Percentiles rank a stretch among this genome's conserved stretches.
phyloP scores from a whole-genome alignment of 1,140 invertebrate species.

The Philotrypesis tridentata region DNA sequence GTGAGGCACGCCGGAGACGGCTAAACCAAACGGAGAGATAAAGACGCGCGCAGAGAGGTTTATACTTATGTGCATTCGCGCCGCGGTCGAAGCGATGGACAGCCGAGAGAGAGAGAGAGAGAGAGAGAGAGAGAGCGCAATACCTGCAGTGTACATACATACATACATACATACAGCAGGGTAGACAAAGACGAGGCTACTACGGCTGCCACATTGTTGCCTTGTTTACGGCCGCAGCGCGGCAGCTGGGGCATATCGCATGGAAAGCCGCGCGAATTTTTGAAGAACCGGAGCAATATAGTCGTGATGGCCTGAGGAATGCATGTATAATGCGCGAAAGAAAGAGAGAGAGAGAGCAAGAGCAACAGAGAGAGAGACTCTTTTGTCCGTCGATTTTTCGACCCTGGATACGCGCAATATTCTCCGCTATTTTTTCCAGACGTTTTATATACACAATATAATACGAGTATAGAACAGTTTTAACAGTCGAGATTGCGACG shows the following conservation, averaged over 20 bases:
- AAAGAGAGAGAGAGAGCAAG: too few relatives aligned
- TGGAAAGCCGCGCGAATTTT: background rate
- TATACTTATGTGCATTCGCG: too few relatives aligned
- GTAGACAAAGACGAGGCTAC: constrained; percentile 11
- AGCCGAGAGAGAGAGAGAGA: too few relatives aligned
- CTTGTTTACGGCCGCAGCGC: background rate
- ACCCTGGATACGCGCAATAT: too few relatives aligned
- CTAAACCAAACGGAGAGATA: too few relatives aligned
- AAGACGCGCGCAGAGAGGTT: too few relatives aligned
- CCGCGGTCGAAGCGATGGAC: background rate
- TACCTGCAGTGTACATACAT: background rate
- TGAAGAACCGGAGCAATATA: background rate
- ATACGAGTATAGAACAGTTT: background rate
- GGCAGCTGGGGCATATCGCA: background rate
- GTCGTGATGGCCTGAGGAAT: background rate
- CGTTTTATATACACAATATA: too few relatives aligned
- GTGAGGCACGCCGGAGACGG: too few relatives aligned
- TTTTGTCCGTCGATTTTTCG: background rate
- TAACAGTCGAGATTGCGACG: too few relatives aligned
- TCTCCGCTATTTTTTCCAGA: too few relatives aligned
- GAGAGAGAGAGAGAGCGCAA: too few relatives aligned
- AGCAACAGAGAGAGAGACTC: too few relatives aligned
- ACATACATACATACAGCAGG: background rate
- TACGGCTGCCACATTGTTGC: background rate
- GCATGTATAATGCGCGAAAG: background rate